Evolutionary conservation across 2,113 vertebrate genomes (phyloP).

Genomic region (Loxodonta africana): DNA sequence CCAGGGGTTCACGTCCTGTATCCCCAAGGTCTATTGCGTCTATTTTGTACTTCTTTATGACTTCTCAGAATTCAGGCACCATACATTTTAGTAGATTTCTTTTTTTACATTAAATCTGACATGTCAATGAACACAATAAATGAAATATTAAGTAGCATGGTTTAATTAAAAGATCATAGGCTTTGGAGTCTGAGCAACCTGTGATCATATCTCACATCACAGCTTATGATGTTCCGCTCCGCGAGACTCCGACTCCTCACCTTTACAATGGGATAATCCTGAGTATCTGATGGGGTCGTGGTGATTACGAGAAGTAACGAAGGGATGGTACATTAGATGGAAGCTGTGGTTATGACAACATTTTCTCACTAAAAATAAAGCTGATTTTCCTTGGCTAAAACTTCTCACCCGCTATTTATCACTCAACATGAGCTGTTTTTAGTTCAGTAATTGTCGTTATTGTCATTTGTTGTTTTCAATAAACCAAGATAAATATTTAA

Average conservation of each 20-base stretch:
- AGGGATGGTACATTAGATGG: accelerated
- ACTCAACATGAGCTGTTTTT: background rate
- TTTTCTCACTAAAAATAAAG: background rate
- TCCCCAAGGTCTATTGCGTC: background rate
- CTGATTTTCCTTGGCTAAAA: background rate
- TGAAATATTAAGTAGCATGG: too few species aligned
- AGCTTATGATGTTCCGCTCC: background rate
- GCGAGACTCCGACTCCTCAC: background rate
- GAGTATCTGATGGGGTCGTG: accelerated
- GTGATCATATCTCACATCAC: accelerated
- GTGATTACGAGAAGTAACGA: background rate
- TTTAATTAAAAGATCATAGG: background rate
- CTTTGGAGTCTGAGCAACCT: background rate
- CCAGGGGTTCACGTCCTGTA: background rate
- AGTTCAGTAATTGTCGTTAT: background rate
- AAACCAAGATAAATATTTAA: background rate
- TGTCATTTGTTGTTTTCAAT: background rate
- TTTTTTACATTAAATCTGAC: background rate
- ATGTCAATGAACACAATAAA: accelerated
- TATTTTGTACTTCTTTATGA: background rate
- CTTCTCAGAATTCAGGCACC: accelerated
- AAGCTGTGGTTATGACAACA: too few species aligned
- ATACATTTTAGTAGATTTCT: accelerated
- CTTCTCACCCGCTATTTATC: accelerated
- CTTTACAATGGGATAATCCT: background rate